These are phyloP conservation scores for Neopelma chrysocephalum DNA, from an alignment of 2,797 vertebrate genomes.

Conservation along the genomic window DNA sequence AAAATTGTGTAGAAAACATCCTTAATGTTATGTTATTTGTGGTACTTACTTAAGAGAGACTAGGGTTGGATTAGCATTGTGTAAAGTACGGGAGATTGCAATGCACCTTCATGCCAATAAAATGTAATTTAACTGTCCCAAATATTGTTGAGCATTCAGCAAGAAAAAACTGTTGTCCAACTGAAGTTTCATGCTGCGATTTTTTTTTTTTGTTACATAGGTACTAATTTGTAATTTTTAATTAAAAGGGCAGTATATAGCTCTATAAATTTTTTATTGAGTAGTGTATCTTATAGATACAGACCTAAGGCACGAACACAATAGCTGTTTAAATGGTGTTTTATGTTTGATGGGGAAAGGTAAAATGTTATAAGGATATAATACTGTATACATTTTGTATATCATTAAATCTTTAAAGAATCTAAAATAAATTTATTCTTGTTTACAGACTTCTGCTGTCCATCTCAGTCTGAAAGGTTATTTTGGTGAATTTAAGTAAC, in stretches of 20 bases:
- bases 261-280: conserved; percentile 84
- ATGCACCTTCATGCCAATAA: conserved; percentile 92
- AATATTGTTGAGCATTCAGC: conserved; percentile 83
- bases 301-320: conserved; percentile 89
- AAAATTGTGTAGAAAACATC: conserved; percentile 79
- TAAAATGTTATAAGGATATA: conserved; percentile 84
- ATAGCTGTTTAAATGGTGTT: conserved; percentile 89
- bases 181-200: conserved; percentile 83
- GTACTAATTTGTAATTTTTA: conserved; percentile 92
- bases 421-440: conserved; percentile 86
- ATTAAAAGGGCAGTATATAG: conserved; percentile 82
- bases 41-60: conserved; percentile 85
- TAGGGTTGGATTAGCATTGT: conserved; percentile 82
- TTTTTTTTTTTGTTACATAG: conserved; percentile 83
- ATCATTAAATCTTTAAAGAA: conserved; percentile 93
- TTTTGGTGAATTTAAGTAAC: neutral
- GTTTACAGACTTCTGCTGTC: conserved; percentile 75
- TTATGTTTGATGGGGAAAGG: conserved; percentile 87
- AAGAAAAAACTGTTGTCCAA: conserved; percentile 81
- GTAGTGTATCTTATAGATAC: conserved; percentile 99
- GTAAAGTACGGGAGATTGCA: conserved; percentile 94
- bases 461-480: neutral
- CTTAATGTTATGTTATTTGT: conserved; percentile 81
- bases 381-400: conserved; percentile 96
- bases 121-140: conserved; percentile 82